A percentile compares a stretch with the other conserved stretches of the same genome.
Evolutionary conservation across 2,888 invertebrate genomes (phyloP).

Genomic region (Plusia festucae): DNA sequence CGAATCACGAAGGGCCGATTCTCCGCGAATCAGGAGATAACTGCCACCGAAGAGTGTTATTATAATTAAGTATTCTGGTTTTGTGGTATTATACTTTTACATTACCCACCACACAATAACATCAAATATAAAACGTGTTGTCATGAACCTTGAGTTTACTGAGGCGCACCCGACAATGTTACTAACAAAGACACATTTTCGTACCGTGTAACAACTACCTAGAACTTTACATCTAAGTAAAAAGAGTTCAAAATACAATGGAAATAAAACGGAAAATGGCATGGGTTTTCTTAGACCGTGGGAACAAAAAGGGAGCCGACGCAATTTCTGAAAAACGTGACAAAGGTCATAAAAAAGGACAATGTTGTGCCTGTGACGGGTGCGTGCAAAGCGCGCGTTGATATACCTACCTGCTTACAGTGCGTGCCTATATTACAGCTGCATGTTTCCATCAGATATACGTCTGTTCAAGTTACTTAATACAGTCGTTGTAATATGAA

Average conservation of each 20-base stretch:
- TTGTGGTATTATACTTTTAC: conserved; percentile 41
- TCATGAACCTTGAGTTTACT: conserved; percentile 58
- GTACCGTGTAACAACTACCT: conserved; percentile 32
- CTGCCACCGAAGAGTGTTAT: conserved; percentile 7
- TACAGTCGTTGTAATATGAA: not conserved
- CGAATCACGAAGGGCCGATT: conserved; percentile 8
- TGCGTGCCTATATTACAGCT: conserved; percentile 29
- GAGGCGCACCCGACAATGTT: conserved; percentile 51
- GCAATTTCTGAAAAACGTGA: conserved; percentile 78
- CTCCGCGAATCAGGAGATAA: conserved; percentile 10
- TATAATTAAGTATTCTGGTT: conserved; percentile 33
- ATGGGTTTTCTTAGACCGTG: conserved; percentile 64
- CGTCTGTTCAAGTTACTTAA: conserved; percentile 4
- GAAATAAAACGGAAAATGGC: conserved; percentile 31
- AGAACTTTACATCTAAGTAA: conserved; percentile 48
- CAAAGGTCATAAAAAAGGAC: conserved; percentile 76
- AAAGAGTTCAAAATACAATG: conserved; percentile 62
- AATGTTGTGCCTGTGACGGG: conserved; percentile 53
- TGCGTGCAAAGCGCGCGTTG: conserved; percentile 48
- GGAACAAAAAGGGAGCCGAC: conserved; percentile 59
- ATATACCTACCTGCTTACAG: conserved; percentile 39
- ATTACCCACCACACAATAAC: conserved; percentile 50
- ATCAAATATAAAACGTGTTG: conserved; percentile 54
- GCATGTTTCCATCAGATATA: conserved; percentile 3
- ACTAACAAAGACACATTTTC: conserved; percentile 52